Percentiles rank a stretch among this genome's conserved stretches.
These are phyloP conservation scores for Dipus sagitta DNA, from an alignment of 2,797 vertebrate genomes.

Conservation along the genomic window DNA sequence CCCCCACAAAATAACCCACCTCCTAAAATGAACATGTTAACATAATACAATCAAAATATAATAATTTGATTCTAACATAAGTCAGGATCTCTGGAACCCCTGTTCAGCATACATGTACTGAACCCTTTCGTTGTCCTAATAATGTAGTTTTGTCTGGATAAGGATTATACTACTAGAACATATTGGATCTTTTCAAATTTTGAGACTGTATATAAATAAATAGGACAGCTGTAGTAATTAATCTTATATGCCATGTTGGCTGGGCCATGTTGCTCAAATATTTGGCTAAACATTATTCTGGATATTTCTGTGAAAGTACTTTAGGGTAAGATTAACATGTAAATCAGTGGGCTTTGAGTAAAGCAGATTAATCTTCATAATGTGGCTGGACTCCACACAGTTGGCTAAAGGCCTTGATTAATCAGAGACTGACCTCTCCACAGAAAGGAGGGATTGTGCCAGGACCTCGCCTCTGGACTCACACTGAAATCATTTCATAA, in stretches of 20 bases:
- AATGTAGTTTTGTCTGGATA: constrained; percentile 3
- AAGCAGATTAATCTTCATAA: background rate
- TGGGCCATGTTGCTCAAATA: background rate
- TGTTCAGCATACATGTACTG: constrained; percentile 11
- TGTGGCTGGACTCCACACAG: background rate
- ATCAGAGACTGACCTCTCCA: background rate
- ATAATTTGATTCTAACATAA: too few relatives aligned
- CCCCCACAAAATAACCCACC: too few relatives aligned
- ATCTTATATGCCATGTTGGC: background rate
- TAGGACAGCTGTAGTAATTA: background rate
- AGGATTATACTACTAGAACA: background rate
- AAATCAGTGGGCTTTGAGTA: constrained; percentile 22
- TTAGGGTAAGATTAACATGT: constrained; percentile 50
- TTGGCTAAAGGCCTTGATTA: background rate
- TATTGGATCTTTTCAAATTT: background rate
- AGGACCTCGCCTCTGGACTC: background rate
- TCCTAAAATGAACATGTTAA: too few relatives aligned
- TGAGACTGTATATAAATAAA: constrained; percentile 20
- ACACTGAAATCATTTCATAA: background rate
- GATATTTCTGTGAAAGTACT: constrained; percentile 5
- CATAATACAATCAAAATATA: too few relatives aligned
- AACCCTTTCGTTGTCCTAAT: background rate
- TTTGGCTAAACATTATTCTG: constrained; percentile 28
- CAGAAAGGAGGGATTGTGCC: background rate
- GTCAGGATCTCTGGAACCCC: too few relatives aligned